Conservation (phyloP, 1,140 invertebrate genomes). For the Camponotus pennsylvanicus region DNA sequence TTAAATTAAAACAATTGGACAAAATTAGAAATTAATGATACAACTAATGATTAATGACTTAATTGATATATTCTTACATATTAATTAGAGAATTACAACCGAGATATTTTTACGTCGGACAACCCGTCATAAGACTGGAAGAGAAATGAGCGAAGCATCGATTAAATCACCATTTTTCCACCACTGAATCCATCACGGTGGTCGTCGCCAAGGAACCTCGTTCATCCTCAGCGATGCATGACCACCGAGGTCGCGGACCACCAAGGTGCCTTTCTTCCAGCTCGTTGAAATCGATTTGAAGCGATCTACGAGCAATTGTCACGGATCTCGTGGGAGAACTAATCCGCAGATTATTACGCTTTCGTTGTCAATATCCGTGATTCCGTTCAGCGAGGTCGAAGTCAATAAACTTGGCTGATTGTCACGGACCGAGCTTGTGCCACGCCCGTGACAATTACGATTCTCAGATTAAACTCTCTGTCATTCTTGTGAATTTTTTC, state of each 20-base stretch:
- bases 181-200: not conserved
- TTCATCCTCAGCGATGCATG: conserved; percentile 69
- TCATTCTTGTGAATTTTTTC: conserved; percentile 6
- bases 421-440: conserved; percentile 57
- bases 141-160: conserved; percentile 29
- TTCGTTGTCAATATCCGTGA: conserved; percentile 66
- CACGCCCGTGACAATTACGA: conserved; percentile 52
- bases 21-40: not conserved
- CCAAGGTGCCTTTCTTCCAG: conserved; percentile 76
- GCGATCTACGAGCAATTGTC: conserved; percentile 76
- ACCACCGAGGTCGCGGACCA: conserved; percentile 76
- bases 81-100: not conserved
- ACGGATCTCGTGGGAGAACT: conserved; percentile 80
- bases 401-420: conserved; percentile 34
- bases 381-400: conserved; percentile 67
- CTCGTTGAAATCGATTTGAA: conserved; percentile 77
- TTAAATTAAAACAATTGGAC: not conserved
- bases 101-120: not conserved
- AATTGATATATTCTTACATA: not conserved
- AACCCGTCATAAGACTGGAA: not conserved
- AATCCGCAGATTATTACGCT: conserved; percentile 70
- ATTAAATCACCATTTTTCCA: conserved; percentile 52
- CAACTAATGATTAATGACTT: not conserved
- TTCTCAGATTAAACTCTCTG: not conserved
- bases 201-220: conserved; percentile 40